Conservation (phyloP, 1,140 invertebrate species). For the Epicauta chinensis region DNA sequence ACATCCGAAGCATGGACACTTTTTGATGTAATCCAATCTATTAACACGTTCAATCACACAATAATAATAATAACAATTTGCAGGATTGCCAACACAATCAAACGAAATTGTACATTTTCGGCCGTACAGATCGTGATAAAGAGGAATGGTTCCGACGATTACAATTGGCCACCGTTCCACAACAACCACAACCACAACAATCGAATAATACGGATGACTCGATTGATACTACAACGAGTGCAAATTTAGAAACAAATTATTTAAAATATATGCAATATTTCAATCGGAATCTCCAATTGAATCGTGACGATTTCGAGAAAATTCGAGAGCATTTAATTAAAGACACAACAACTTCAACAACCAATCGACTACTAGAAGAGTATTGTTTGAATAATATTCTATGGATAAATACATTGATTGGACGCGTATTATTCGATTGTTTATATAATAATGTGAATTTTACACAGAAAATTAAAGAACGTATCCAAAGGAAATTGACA, state of each 20-base stretch:
- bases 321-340: background rate
- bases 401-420: constrained; percentile 73
- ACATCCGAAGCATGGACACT: too few relatives aligned
- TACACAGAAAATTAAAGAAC: constrained; percentile 58
- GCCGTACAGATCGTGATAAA: constrained; percentile 77
- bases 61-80: constrained; percentile 19
- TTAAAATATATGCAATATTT: constrained; percentile 28
- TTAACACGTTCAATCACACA: too few relatives aligned
- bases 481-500: constrained; percentile 79
- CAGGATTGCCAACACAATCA: constrained; percentile 16
- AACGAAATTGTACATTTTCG: constrained; percentile 61
- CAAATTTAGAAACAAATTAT: constrained; percentile 29
- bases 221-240: too few relatives aligned
- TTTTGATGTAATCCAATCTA: too few relatives aligned
- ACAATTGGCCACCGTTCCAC: constrained; percentile 18
- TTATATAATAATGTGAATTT: constrained; percentile 55
- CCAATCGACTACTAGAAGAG: too few relatives aligned
- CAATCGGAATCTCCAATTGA: constrained; percentile 8
- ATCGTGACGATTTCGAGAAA: background rate
- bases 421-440: constrained; percentile 72
- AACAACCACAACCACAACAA: constrained; percentile 8
- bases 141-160: constrained; percentile 70
- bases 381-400: constrained; percentile 30
- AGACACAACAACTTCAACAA: background rate
- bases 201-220: too few relatives aligned